Evolutionary conservation across 2,888 invertebrate species (phyloP).

Genomic region (Prosopocoilus inquinatus): DNA sequence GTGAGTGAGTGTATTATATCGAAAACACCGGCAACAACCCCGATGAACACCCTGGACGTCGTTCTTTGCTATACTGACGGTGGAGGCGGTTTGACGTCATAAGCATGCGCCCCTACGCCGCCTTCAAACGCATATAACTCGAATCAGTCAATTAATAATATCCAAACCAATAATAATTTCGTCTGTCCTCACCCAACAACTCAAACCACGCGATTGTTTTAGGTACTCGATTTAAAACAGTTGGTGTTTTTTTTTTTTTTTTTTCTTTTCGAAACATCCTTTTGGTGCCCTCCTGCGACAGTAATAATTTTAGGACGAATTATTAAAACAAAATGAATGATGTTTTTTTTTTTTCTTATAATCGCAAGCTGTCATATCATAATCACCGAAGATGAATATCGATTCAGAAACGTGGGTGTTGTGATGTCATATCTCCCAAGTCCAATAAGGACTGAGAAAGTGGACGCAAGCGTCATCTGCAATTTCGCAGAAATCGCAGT

Average conservation of each 20-base stretch:
- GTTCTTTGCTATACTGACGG: slow-evolving; percentile 44
- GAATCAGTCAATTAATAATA: slow-evolving; percentile 32
- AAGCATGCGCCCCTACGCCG: slow-evolving; percentile 31
- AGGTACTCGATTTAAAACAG: no score
- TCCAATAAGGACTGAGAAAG: slow-evolving; percentile 29
- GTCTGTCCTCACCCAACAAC: no score
- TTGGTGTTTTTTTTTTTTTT: no score
- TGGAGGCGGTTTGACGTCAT: slow-evolving; percentile 49
- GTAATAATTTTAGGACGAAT: background rate
- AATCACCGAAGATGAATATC: slow-evolving; percentile 35
- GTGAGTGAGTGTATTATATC: slow-evolving; percentile 18
- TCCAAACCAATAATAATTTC: slow-evolving; percentile 19
- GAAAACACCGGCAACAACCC: slow-evolving; percentile 36
- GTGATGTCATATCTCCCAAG: slow-evolving; percentile 35
- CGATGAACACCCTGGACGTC: slow-evolving; percentile 40
- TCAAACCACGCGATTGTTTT: no score
- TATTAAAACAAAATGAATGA: background rate
- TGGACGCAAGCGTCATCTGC: slow-evolving; percentile 34
- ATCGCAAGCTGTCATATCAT: slow-evolving; percentile 13
- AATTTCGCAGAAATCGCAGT: slow-evolving; percentile 35
- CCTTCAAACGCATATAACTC: slow-evolving; percentile 33
- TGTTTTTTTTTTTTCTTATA: no score
- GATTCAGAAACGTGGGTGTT: slow-evolving; percentile 35
- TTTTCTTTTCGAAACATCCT: no score
- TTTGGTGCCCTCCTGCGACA: no score